These are phyloP conservation scores for Etheostoma perlongum DNA, from an alignment of 2,797 vertebrate genomes.

Conservation along the genomic window DNA sequence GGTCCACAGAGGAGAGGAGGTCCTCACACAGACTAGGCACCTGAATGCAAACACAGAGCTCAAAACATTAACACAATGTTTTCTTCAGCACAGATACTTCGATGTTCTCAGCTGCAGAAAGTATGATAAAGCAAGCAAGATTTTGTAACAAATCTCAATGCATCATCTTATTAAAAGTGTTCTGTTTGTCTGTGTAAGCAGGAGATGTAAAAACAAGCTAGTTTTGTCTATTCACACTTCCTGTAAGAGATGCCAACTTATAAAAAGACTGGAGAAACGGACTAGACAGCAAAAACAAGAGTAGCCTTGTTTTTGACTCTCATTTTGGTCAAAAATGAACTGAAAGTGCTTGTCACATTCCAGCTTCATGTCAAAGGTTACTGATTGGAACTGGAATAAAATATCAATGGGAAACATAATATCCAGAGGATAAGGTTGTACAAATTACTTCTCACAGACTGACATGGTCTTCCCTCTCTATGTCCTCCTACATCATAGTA, in stretches of 20 bases:
- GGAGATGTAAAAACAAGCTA: conserved; percentile 5
- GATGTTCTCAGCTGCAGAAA: neutral
- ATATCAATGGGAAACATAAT: conserved; percentile 70
- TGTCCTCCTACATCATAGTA: conserved; percentile 58
- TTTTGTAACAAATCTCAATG: conserved; percentile 16
- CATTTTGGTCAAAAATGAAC: conserved; percentile 26
- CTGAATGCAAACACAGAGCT: conserved; percentile 74
- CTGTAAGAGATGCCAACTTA: conserved; percentile 31
- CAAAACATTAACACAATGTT: neutral
- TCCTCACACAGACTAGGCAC: conserved; percentile 98
- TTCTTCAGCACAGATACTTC: neutral
- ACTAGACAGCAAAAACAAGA: conserved; percentile 30
- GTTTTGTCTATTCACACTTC: conserved; percentile 22
- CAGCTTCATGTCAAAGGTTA: conserved; percentile 39
- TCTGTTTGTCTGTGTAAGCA: neutral
- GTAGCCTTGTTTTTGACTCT: conserved; percentile 30
- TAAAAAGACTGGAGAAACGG: conserved; percentile 14
- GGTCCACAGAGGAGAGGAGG: conserved; percentile 98
- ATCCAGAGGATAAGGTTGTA: conserved; percentile 68
- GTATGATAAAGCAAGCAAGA: no score
- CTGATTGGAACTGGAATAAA: conserved; percentile 38
- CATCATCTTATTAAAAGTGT: neutral
- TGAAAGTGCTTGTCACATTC: conserved; percentile 48
- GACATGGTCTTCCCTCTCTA: conserved; percentile 60
- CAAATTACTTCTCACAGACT: conserved; percentile 81